phyloP scores from a whole-genome alignment of 2,797 vertebrate genomes.

The Pterois miles region DNA sequence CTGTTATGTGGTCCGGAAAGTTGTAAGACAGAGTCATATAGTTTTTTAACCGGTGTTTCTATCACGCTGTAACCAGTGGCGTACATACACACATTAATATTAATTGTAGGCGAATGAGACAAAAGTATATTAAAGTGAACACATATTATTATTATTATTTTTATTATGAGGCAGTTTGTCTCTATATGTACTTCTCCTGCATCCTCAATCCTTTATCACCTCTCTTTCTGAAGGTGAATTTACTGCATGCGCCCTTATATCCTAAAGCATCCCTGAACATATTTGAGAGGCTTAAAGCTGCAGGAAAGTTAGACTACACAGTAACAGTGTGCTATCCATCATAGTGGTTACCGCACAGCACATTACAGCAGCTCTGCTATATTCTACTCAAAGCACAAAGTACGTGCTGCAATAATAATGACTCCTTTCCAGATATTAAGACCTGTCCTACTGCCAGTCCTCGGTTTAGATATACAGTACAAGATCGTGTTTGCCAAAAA shows the following conservation, averaged over 20 bases:
- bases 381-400: constrained; percentile 68
- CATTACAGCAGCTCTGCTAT: constrained; percentile 55
- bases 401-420: constrained; percentile 64
- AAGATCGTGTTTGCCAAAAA: constrained; percentile 56
- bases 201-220: constrained; percentile 54
- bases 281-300: constrained; percentile 55
- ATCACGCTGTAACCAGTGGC: constrained; percentile 54
- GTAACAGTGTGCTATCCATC: constrained; percentile 11
- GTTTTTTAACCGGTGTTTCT: constrained; percentile 73
- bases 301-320: constrained; percentile 40
- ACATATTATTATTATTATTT: no score
- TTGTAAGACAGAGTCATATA: constrained; percentile 75
- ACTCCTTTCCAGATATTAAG: constrained; percentile 37
- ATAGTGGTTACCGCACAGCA: constrained; percentile 46
- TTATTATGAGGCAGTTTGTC: constrained; percentile 37
- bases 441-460: constrained; percentile 51
- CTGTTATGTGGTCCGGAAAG: constrained; percentile 70
- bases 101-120: constrained; percentile 46
- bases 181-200: constrained; percentile 53
- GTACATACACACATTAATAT: constrained; percentile 41
- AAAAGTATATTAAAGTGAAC: constrained; percentile 37
- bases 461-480: constrained; percentile 39
- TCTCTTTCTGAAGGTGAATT: constrained; percentile 43
- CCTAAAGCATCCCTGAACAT: constrained; percentile 57
- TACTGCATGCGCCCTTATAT: constrained; percentile 69